A percentile compares a stretch with the other conserved stretches of the same genome.
phyloP scores from a whole-genome alignment of 2,888 invertebrate genomes.

The Calameuta pallipes region DNA sequence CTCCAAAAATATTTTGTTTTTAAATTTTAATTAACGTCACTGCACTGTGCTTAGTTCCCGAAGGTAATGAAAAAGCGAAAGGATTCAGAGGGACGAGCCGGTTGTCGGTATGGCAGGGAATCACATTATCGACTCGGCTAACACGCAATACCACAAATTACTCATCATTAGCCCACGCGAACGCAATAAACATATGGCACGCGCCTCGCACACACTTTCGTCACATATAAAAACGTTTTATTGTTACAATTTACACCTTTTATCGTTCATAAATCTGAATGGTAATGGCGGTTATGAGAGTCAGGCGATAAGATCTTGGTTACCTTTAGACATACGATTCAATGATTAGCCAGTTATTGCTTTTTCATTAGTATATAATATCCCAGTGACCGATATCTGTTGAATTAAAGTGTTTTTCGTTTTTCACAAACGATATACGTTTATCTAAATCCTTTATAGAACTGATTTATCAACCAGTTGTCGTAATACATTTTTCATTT shows the following conservation, averaged over 20 bases:
- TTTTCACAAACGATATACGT: background rate
- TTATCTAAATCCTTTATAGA: background rate
- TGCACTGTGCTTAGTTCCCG: background rate
- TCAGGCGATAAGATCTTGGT: conserved; percentile 44
- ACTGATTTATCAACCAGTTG: background rate
- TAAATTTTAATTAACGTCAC: background rate
- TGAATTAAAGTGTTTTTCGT: background rate
- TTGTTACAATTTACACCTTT: conserved; percentile 57
- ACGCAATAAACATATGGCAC: conserved; percentile 43
- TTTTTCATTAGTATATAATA: background rate
- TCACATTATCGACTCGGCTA: conserved; percentile 27
- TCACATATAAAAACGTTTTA: conserved; percentile 50
- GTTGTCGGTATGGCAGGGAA: conserved; percentile 25
- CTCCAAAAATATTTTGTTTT: background rate
- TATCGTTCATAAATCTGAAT: conserved; percentile 56
- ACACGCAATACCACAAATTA: conserved; percentile 34
- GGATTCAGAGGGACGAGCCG: background rate
- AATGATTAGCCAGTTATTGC: conserved; percentile 15
- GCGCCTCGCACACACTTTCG: conserved; percentile 37
- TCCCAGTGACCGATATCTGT: background rate
- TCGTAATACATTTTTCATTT: background rate
- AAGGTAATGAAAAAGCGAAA: background rate
- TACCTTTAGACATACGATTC: conserved; percentile 34
- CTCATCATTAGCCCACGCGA: conserved; percentile 32
- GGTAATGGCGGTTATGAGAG: conserved; percentile 47